These are phyloP conservation scores for Ommatoiulus sabulosus DNA, from an alignment of 2,888 invertebrate species.

Conservation along the genomic window DNA sequence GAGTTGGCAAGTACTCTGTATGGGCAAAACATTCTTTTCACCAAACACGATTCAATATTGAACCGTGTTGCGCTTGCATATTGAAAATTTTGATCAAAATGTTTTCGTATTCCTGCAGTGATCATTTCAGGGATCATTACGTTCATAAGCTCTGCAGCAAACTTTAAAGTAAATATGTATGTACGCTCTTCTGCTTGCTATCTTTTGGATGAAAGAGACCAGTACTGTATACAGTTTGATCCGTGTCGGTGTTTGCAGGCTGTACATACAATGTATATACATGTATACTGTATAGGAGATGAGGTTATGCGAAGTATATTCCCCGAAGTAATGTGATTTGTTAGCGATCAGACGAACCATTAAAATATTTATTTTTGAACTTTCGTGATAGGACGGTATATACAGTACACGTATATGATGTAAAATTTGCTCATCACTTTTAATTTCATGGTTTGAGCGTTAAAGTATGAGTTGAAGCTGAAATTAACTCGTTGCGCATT, in stretches of 20 bases:
- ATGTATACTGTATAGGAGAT: too few species aligned
- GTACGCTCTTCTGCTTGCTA: background rate
- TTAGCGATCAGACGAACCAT: too few species aligned
- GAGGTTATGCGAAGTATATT: too few species aligned
- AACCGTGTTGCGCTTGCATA: background rate
- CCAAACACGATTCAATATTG: background rate
- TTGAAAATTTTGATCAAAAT: constrained; percentile 37
- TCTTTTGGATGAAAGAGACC: background rate
- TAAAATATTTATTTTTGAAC: too few species aligned
- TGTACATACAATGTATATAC: too few species aligned
- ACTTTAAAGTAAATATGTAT: background rate
- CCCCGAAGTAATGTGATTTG: too few species aligned
- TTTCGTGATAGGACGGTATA: too few species aligned
- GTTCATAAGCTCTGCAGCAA: background rate
- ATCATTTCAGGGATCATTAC: constrained; percentile 48
- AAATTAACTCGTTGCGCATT: too few species aligned
- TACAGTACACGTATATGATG: too few species aligned
- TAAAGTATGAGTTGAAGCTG: too few species aligned
- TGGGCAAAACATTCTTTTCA: background rate
- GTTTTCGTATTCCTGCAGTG: background rate
- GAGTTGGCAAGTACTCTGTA: constrained; percentile 29
- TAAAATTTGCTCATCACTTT: too few species aligned
- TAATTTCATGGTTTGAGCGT: too few species aligned
- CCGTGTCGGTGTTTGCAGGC: background rate
- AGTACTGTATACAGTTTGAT: background rate